Percentiles rank a stretch among this genome's conserved stretches.
Conservation (phyloP, 2,888 invertebrate genomes). For the Sisyra terminalis region DNA sequence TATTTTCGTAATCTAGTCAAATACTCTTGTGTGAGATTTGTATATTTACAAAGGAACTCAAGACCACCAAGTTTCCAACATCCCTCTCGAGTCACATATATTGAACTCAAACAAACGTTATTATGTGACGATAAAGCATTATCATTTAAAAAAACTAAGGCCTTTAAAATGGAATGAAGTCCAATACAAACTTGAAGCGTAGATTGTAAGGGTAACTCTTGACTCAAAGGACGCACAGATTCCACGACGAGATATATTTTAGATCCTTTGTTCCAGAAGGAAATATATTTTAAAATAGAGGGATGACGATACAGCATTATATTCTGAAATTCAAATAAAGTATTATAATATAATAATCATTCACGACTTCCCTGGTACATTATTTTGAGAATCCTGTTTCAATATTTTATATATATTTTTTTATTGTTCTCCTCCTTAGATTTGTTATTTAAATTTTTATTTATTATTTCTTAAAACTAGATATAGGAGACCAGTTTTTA, state of each 20-base stretch:
- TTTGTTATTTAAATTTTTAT: too few species aligned
- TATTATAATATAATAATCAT: too few species aligned
- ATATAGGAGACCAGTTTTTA: too few species aligned
- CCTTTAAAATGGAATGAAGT: conserved; percentile 61
- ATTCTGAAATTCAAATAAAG: conserved; percentile 41
- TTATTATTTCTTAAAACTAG: too few species aligned
- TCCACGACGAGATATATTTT: conserved; percentile 69
- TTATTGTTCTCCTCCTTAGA: too few species aligned
- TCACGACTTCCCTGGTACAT: too few species aligned
- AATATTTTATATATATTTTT: too few species aligned
- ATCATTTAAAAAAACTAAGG: conserved; percentile 68
- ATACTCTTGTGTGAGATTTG: conserved; percentile 45
- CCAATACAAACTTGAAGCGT: conserved; percentile 74
- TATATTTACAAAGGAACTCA: conserved; percentile 58
- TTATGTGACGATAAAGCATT: conserved; percentile 69
- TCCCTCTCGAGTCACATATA: conserved; percentile 71
- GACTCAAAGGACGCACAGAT: conserved; percentile 57
- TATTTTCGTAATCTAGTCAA: conserved; percentile 45
- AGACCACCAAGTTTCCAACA: conserved; percentile 79
- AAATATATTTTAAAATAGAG: conserved; percentile 64
- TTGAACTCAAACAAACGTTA: conserved; percentile 60
- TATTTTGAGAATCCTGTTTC: too few species aligned
- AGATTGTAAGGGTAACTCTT: conserved; percentile 45
- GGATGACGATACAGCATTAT: conserved; percentile 77
- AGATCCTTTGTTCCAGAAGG: conserved; percentile 61